Evolutionary conservation across 2,113 vertebrate genomes (phyloP), one percentile per base, ranked within the genome.

Genomic region (Alexandromys fortis): DNA sequence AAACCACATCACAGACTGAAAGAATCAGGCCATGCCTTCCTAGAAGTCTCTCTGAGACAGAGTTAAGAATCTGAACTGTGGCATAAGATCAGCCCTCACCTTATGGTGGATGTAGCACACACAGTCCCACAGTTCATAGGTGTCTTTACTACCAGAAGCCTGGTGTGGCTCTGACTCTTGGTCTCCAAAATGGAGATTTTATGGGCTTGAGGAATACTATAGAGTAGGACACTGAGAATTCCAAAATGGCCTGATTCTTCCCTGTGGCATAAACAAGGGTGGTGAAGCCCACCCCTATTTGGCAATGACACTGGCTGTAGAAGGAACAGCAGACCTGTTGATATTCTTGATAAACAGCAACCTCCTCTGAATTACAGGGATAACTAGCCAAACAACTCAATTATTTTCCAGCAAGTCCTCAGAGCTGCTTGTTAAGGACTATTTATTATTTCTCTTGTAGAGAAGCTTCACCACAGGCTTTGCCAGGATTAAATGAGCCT

Each of bases 351-450:
- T 99, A 98, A 99, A 99, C 79, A 99, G 99, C 17, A 99, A 99
- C 0, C 99, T 97, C 98, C 98, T 0, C 99, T 99, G 98, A 99
- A 99, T 38, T 99, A 98, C 94, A 99, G 98, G 0, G 99, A 99
- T 65, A 99, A 98, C 94, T 99, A 99, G 98, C 99, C 99, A 16
- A 99, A 99, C 92, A 99, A 98, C 97, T 99, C 99, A 0, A 99
- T 99, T 98, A 99, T 77, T 99, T 98, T 99, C 99, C 97, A 99
- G 86, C 28, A 99, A 96, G 98, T 99, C 99, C 98, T 99, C 99
- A 2, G 99, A 99, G 97, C 99, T 99, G 97, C 99, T 99, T 97
- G 99, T 99, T 89, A 99, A 99, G 78, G 99, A 99, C 91, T 99
- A 99, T 91, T 99, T 99, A 98, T 99, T 99, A 98, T 99, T 99